phyloP scores from a whole-genome alignment of 2,797 vertebrate species.

The Pyrocephalus nanus region DNA sequence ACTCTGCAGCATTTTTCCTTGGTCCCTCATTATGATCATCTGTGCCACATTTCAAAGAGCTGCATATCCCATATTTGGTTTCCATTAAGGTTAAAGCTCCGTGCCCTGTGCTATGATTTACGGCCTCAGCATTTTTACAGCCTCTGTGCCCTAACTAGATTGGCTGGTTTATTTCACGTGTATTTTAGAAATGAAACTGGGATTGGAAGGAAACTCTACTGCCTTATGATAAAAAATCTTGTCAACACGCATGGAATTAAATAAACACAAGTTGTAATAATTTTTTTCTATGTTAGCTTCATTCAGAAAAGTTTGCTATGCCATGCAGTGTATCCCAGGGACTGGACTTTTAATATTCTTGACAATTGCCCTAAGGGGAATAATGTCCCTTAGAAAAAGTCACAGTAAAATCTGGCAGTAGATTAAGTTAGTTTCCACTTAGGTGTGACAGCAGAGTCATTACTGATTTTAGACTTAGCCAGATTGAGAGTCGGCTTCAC shows the following conservation, averaged over 20 bases:
- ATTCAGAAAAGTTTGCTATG: conserved; percentile 31
- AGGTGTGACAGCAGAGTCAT: conserved; percentile 76
- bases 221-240: conserved; percentile 68
- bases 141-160: conserved; percentile 50
- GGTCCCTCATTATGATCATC: conserved; percentile 37
- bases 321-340: background rate
- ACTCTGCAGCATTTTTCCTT: conserved; percentile 5
- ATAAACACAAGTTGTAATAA: conserved; percentile 34
- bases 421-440: conserved; percentile 74
- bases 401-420: conserved; percentile 64
- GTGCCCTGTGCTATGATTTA: conserved; percentile 64
- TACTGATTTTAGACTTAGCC: conserved; percentile 75
- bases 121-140: conserved; percentile 36
- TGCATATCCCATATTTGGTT: conserved; percentile 8
- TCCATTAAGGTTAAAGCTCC: conserved; percentile 42
- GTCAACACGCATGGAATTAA: conserved; percentile 66
- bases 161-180: conserved; percentile 37
- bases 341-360: conserved; percentile 47
- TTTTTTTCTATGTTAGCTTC: conserved; percentile 6
- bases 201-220: conserved; percentile 48
- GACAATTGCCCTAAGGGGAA: conserved; percentile 59
- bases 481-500: conserved; percentile 80
- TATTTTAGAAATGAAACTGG: conserved; percentile 44
- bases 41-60: conserved; percentile 64
- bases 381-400: conserved; percentile 65